phyloP scores from a whole-genome alignment of 2,113 vertebrate genomes.

The Menidia beryllina region DNA sequence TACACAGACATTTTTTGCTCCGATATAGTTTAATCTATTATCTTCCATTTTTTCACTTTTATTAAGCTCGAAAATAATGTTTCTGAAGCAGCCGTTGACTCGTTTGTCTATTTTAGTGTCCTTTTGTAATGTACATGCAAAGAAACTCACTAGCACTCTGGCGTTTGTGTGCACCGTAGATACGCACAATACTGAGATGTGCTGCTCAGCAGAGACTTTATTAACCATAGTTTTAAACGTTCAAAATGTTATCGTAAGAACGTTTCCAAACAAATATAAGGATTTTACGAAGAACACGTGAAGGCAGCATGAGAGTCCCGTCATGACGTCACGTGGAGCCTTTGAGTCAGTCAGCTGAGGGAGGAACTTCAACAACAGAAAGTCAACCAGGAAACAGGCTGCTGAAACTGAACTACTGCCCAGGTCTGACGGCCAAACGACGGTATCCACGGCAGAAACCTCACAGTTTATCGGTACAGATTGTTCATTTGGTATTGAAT shows the following conservation, averaged over 20 bases:
- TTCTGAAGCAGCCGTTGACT: neutral
- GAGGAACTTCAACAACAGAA: constrained; percentile 61
- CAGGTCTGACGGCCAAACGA: constrained; percentile 25
- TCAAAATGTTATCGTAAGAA: neutral
- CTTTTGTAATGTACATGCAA: too few species aligned
- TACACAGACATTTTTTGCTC: neutral
- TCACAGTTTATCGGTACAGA: neutral
- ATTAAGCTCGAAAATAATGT: neutral
- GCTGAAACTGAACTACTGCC: constrained; percentile 29
- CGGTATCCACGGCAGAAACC: neutral
- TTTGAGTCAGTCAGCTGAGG: constrained; percentile 63
- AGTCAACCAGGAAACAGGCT: constrained; percentile 73
- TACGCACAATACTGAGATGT: too few species aligned
- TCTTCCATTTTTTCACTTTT: neutral
- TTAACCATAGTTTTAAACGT: too few species aligned
- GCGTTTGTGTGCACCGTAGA: too few species aligned
- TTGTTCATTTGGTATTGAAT: constrained; percentile 1
- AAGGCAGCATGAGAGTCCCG: constrained; percentile 56
- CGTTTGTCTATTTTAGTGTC: too few species aligned
- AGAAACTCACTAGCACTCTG: too few species aligned
- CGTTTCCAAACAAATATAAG: neutral
- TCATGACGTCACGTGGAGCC: constrained; percentile 66
- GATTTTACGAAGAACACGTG: constrained; percentile 19
- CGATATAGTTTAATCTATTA: neutral
- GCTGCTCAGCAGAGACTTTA: too few species aligned